Percentiles rank a stretch among this genome's conserved stretches.
These are phyloP conservation scores for Aporophyla lueneburgensis DNA, from an alignment of 2,888 invertebrate species.

Conservation along the genomic window DNA sequence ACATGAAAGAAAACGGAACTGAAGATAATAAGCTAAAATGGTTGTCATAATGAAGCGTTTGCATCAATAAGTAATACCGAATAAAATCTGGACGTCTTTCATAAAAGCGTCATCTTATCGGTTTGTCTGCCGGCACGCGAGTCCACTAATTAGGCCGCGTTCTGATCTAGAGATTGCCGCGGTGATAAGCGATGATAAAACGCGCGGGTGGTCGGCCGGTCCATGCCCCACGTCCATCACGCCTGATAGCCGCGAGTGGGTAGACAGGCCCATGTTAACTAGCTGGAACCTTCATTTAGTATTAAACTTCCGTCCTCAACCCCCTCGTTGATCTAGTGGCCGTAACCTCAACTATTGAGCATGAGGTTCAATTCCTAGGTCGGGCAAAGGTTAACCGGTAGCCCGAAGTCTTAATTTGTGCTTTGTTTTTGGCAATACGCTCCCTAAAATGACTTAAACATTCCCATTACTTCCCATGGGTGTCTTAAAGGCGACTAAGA, in stretches of 20 bases:
- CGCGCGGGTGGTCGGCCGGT: constrained; percentile 72
- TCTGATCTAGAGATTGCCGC: constrained; percentile 77
- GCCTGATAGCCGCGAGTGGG: constrained; percentile 45
- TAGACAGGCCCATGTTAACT: constrained; percentile 36
- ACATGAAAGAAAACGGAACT: no score
- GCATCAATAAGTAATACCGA: background rate
- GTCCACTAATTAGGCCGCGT: constrained; percentile 84
- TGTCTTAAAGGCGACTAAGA: no score
- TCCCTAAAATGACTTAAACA: background rate
- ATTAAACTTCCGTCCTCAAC: constrained; percentile 10
- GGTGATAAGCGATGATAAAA: constrained; percentile 73
- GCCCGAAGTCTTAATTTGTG: no score
- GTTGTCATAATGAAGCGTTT: background rate
- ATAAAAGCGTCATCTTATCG: constrained; percentile 72
- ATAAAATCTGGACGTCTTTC: constrained; percentile 15
- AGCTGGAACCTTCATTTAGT: constrained; percentile 5
- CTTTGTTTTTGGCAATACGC: background rate
- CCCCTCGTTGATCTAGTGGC: background rate
- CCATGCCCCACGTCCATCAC: constrained; percentile 61
- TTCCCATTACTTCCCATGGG: no score
- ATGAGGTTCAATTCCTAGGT: background rate
- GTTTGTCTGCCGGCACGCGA: constrained; percentile 71
- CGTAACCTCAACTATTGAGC: no score
- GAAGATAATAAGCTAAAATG: background rate
- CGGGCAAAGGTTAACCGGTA: background rate